Evolutionary conservation across 2,113 vertebrate genomes (phyloP), one percentile per base, ranked within the genome.

Genomic region (Hemibates koningsi): DNA sequence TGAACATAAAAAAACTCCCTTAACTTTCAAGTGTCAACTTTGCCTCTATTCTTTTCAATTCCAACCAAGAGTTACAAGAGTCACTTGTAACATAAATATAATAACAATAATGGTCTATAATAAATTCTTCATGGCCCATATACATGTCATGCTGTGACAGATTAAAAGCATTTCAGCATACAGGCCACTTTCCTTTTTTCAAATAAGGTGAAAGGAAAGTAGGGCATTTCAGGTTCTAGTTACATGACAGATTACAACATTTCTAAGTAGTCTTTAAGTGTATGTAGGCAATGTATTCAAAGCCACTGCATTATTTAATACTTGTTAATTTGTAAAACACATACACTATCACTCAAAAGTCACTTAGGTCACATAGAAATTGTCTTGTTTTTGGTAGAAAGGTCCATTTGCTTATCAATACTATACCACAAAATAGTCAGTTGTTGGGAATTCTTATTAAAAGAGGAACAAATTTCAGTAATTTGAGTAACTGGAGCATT

Each of bases 101-200:
- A 73, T 34, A 81, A 86, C 56, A 84, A 80, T 48, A 9, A 41
- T 38, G 34, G 34, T 53, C 66, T 5, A 9, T 57, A 24, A 43
- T 89, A 45, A 83, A 92, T 79, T 3, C 48, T 87, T 82, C 56
- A 56, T 76, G 32, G 6, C 12, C 16, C 11, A 66, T 29, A 41
- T 82, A 34, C 52, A 61, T 68, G 61, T 52, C 66, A 81, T 27
- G 19, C n/a, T 24, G 9, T 87, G 87, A 88, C 83, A 89, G 54
- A 84, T 91, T 90, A 84, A 89, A 91, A 90, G 86, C 76, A 80
- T 87, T 86, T 54, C 7, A 61, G n/a, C 27, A 81, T 85, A 7
- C 6, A 34, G 12, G 76, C 14, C 10, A 54, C 27, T 76, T 48
- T 29, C 8, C 1, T 50, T 41, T 32, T 82, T 14, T 73, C 3